phyloP scores from a whole-genome alignment of 1,140 invertebrate species.

The Coelopa frigida region DNA sequence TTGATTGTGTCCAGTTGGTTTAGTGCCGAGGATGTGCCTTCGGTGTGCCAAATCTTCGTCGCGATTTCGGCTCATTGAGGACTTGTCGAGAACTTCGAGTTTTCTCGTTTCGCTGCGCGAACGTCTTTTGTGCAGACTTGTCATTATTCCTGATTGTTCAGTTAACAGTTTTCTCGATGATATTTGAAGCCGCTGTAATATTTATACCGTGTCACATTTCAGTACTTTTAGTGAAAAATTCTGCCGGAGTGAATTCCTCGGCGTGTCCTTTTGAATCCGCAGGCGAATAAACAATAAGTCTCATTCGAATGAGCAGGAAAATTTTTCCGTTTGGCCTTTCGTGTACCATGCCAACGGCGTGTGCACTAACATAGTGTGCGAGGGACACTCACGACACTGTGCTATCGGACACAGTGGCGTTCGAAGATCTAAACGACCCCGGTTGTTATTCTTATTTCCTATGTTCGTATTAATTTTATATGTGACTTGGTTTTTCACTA shows the following conservation, averaged over 20 bases:
- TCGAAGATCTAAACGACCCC: no score
- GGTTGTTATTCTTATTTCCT: background rate
- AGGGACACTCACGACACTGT: no score
- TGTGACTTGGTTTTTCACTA: no score
- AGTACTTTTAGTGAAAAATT: no score
- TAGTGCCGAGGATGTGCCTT: no score
- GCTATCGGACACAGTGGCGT: no score
- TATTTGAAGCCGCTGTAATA: no score
- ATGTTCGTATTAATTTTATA: background rate
- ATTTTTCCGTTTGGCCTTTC: conserved; percentile 34
- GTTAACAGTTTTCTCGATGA: background rate
- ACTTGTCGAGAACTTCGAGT: conserved; percentile 11
- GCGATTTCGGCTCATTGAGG: background rate
- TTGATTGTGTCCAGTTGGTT: no score
- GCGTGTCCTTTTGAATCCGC: background rate
- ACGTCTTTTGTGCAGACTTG: conserved; percentile 33
- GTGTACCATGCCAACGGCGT: conserved; percentile 39
- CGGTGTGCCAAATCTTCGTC: no score
- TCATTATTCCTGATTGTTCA: conserved; percentile 3
- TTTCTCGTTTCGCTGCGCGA: conserved; percentile 35
- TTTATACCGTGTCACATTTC: conserved; percentile 1
- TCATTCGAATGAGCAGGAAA: conserved; percentile 5
- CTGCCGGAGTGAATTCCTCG: background rate
- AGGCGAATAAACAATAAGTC: background rate
- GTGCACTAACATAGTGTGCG: no score